These are phyloP conservation scores for Xerus rutilus DNA, from an alignment of 2,797 vertebrate genomes.

Conservation along the genomic window DNA sequence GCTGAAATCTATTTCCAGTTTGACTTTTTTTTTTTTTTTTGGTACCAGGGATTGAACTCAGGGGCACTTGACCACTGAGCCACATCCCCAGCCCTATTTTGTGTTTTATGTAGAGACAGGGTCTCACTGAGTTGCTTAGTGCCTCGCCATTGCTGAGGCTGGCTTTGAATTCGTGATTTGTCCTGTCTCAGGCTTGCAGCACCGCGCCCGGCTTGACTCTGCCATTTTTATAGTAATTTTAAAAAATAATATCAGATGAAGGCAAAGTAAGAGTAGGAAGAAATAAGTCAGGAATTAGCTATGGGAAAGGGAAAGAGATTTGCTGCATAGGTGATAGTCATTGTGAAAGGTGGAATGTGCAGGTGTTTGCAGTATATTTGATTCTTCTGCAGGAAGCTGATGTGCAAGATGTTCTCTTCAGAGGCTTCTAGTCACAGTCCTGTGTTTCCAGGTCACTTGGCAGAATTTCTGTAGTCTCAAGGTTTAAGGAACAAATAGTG, in stretches of 20 bases:
- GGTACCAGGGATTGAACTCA: too few species aligned
- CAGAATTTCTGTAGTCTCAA: background rate
- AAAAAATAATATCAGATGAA: background rate
- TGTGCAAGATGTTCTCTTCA: background rate
- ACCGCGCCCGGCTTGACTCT: background rate
- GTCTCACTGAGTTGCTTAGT: too few species aligned
- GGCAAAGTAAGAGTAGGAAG: background rate
- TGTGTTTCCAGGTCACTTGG: constrained; percentile 10
- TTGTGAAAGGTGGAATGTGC: background rate
- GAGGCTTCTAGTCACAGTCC: background rate
- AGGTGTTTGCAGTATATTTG: background rate
- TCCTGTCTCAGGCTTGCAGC: too few species aligned
- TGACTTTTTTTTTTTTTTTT: too few species aligned
- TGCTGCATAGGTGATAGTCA: background rate
- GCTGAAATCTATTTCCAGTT: background rate
- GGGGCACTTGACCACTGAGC: too few species aligned
- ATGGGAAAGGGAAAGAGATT: background rate
- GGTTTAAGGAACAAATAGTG: constrained; percentile 31
- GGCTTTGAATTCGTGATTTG: too few species aligned
- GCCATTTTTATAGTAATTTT: background rate
- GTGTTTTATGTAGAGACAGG: too few species aligned
- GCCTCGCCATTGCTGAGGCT: too few species aligned
- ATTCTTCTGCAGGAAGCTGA: background rate
- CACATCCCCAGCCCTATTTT: too few species aligned
- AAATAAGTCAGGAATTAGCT: background rate